phyloP scores from a whole-genome alignment of 2,888 invertebrate genomes.

The Phlogophora meticulosa region DNA sequence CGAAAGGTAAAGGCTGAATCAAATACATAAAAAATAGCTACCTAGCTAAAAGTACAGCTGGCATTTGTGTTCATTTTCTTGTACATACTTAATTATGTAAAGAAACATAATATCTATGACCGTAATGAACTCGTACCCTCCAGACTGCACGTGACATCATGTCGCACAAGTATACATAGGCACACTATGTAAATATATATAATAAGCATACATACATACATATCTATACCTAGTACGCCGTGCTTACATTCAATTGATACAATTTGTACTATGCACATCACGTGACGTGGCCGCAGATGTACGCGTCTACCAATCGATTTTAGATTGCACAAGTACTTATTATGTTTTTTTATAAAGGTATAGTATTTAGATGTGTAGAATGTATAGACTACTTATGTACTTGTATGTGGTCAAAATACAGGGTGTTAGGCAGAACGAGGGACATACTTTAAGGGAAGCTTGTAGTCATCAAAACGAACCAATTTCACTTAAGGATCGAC shows the following conservation, averaged over 20 bases:
- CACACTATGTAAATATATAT: neutral
- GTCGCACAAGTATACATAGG: constrained; percentile 19
- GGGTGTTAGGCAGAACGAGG: no score
- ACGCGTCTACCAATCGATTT: constrained; percentile 27
- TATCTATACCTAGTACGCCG: constrained; percentile 21
- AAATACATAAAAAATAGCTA: no score
- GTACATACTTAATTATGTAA: neutral
- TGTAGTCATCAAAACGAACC: no score
- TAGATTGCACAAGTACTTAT: constrained; percentile 10
- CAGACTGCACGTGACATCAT: constrained; percentile 38
- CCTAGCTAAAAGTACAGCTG: neutral
- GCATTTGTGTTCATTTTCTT: neutral
- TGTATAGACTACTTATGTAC: neutral
- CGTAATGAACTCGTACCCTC: constrained; percentile 2
- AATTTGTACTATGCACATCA: constrained; percentile 40
- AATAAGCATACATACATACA: neutral
- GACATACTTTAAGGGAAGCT: no score
- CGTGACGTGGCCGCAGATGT: constrained; percentile 31
- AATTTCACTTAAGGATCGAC: no score
- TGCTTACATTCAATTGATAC: constrained; percentile 45
- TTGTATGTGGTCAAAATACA: neutral
- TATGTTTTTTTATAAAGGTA: neutral
- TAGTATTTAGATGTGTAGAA: neutral
- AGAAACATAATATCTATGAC: constrained; percentile 4
- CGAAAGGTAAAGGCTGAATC: no score